Conservation (phyloP, 2,113 vertebrate genomes). For the Sporophila hypoxantha region DNA sequence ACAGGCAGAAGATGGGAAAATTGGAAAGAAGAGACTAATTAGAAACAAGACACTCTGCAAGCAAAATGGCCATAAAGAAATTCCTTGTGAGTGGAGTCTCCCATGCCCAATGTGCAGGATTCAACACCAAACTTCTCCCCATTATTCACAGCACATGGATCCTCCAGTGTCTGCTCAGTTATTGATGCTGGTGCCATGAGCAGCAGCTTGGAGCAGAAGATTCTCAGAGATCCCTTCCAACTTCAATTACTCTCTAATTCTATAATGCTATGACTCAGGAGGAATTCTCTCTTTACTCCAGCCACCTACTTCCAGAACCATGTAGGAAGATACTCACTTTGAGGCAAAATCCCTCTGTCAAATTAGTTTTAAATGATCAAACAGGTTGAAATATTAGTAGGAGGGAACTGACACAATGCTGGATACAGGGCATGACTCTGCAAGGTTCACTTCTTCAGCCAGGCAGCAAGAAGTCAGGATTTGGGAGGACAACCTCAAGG, state of each 20-base stretch:
- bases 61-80: background rate
- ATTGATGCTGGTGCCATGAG: background rate
- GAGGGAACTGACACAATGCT: background rate
- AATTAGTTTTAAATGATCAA: background rate
- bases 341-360: background rate
- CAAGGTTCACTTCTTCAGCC: background rate
- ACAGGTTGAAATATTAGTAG: background rate
- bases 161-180: background rate
- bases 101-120: background rate
- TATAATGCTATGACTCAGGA: background rate
- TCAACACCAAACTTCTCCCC: background rate
- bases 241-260: background rate
- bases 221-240: background rate
- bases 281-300: background rate
- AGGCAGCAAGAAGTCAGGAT: background rate
- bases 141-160: background rate
- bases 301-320: background rate
- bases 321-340: background rate
- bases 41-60: background rate
- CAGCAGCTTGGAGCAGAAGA: background rate
- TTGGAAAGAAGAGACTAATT: background rate
- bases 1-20: background rate
- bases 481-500: background rate
- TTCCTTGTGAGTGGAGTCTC: background rate
- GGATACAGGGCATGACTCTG: background rate